Conservation (phyloP, 2,113 vertebrate species). For the Ancistrus triradiatus region DNA sequence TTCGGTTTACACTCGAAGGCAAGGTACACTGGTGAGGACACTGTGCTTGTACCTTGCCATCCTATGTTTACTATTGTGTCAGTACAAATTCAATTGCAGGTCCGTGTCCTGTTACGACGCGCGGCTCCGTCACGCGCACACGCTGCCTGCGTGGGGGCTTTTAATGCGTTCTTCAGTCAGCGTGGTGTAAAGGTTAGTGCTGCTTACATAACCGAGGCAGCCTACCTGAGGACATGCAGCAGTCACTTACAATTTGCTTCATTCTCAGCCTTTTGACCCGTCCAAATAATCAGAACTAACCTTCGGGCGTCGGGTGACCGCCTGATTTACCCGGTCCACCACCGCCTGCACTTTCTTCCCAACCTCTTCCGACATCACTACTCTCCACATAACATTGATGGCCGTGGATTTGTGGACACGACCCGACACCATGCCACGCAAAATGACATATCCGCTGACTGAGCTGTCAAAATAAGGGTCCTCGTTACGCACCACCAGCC, state of each 20-base stretch:
- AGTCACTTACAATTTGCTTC: background rate
- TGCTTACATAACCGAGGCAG: too few species aligned
- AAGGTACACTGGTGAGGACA: too few species aligned
- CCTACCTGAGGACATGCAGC: background rate
- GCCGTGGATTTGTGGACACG: background rate
- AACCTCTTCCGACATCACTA: constrained; percentile 74
- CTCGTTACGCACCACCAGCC: background rate
- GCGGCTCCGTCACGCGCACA: too few species aligned
- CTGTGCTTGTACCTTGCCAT: too few species aligned
- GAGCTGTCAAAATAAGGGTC: constrained; percentile 40
- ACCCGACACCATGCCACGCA: constrained; percentile 25
- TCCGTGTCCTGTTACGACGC: too few species aligned
- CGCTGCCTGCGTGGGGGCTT: too few species aligned
- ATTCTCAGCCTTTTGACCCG: background rate
- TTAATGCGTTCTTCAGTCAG: too few species aligned
- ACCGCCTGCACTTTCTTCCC: constrained; percentile 69
- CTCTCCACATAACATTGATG: constrained; percentile 66
- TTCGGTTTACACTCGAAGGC: too few species aligned
- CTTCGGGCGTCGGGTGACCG: constrained; percentile 67
- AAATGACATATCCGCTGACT: constrained; percentile 10
- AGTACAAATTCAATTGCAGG: too few species aligned
- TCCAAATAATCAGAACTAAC: constrained; percentile 48
- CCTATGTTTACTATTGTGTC: too few species aligned
- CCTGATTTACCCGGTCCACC: constrained; percentile 71
- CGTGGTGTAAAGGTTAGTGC: too few species aligned